Evolutionary conservation across 2,888 invertebrate genomes (phyloP).

Genomic region (Dryococelus australis): DNA sequence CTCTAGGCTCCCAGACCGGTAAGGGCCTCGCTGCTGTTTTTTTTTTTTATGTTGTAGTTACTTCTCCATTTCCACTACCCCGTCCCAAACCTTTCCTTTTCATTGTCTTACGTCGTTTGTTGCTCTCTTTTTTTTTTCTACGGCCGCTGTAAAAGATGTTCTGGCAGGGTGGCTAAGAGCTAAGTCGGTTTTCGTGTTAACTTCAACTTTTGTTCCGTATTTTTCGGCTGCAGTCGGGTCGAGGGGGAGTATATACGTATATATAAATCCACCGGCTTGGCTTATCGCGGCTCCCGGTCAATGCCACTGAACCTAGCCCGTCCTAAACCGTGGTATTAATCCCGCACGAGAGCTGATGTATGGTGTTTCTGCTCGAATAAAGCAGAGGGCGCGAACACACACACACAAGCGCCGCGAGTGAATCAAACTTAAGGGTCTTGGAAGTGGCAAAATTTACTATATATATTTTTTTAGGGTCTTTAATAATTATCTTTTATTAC

Average conservation of each 20-base stretch:
- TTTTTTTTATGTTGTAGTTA: constrained; percentile 5
- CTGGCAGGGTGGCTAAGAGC: constrained; percentile 16
- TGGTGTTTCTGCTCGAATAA: no score
- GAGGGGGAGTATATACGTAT: background rate
- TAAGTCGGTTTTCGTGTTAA: constrained; percentile 16
- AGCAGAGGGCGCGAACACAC: no score
- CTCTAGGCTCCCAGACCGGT: background rate
- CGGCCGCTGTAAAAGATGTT: constrained; percentile 16
- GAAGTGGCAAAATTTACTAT: no score
- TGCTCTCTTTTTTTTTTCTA: background rate
- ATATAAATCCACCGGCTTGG: background rate
- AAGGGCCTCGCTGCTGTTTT: background rate
- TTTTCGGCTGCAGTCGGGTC: background rate
- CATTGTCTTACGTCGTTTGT: constrained; percentile 16
- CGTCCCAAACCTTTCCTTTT: constrained; percentile 3
- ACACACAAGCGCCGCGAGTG: no score
- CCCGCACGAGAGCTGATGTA: background rate
- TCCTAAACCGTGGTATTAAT: background rate
- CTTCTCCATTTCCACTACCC: constrained; percentile 3
- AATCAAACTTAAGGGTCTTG: no score
- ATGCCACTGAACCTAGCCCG: background rate
- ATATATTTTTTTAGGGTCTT: no score
- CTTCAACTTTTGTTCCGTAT: background rate
- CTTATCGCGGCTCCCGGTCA: background rate
- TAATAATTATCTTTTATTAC: no score